phyloP scores from a whole-genome alignment of 2,797 vertebrate species.

The Triplophysa bombifrons region DNA sequence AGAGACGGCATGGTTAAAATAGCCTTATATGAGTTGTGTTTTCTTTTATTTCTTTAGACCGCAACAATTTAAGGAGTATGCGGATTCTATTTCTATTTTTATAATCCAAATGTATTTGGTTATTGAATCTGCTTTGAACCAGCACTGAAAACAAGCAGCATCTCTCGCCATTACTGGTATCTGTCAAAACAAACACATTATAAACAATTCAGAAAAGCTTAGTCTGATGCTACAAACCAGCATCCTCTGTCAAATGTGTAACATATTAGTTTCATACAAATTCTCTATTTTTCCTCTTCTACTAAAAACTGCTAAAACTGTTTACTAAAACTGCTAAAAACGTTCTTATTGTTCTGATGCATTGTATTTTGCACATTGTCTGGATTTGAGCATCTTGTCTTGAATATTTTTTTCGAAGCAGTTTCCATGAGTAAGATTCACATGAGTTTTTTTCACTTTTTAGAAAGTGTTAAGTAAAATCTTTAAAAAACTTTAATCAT shows the following conservation, averaged over 20 bases:
- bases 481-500: no score
- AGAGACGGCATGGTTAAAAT: conserved; percentile 60
- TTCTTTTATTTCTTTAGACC: conserved; percentile 63
- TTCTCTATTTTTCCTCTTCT: no score
- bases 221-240: conserved; percentile 65
- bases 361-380: not conserved
- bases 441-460: not conserved
- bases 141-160: conserved; percentile 30
- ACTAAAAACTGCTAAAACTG: no score
- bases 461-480: no score
- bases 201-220: conserved; percentile 11
- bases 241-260: conserved; percentile 71
- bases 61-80: conserved; percentile 67
- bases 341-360: not conserved
- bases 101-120: conserved; percentile 70
- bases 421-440: no score
- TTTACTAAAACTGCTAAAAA: no score
- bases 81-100: conserved; percentile 69
- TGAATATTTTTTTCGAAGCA: not conserved
- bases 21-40: conserved; percentile 47
- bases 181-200: conserved; percentile 72
- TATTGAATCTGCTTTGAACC: conserved; percentile 65
- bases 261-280: no score
- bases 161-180: conserved; percentile 68
- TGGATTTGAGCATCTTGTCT: not conserved